phyloP scores from a whole-genome alignment of 2,888 invertebrate genomes.

The Heliconius erato region DNA sequence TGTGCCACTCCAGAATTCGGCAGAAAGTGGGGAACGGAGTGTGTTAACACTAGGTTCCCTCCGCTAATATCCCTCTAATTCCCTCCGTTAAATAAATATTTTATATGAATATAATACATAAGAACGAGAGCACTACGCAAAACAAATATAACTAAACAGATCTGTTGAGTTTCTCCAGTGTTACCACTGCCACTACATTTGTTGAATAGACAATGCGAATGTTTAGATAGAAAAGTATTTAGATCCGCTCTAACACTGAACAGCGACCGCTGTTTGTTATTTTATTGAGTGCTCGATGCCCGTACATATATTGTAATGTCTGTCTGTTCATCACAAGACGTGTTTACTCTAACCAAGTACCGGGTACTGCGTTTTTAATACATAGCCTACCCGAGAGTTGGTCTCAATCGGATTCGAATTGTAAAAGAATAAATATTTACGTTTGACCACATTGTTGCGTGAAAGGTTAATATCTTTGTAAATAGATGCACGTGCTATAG shows the following conservation, averaged over 20 bases:
- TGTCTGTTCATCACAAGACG: slow-evolving; percentile 73
- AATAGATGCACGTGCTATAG: slow-evolving; percentile 63
- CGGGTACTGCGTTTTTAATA: slow-evolving; percentile 59
- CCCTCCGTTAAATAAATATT: no score
- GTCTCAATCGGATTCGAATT: slow-evolving; percentile 60
- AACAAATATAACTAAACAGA: not conserved
- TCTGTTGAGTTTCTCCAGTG: slow-evolving; percentile 23
- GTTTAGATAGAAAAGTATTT: slow-evolving; percentile 77
- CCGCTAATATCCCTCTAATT: no score
- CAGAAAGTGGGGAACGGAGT: no score
- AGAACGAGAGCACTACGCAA: not conserved
- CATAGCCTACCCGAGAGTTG: slow-evolving; percentile 12
- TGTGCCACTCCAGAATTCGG: no score
- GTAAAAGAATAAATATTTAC: slow-evolving; percentile 78
- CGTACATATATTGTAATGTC: slow-evolving; percentile 79
- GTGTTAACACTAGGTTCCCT: no score
- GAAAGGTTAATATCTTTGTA: slow-evolving; percentile 80
- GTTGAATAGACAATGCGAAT: slow-evolving; percentile 79
- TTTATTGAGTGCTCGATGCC: slow-evolving; percentile 76
- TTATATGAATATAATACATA: not conserved
- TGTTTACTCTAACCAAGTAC: slow-evolving; percentile 65
- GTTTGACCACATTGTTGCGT: slow-evolving; percentile 74
- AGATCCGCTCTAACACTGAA: slow-evolving; percentile 71
- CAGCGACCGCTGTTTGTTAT: slow-evolving; percentile 78
- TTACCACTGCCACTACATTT: slow-evolving; percentile 37